phyloP scores from a whole-genome alignment of 2,113 vertebrate genomes.

The Oreocharis arfaki region DNA sequence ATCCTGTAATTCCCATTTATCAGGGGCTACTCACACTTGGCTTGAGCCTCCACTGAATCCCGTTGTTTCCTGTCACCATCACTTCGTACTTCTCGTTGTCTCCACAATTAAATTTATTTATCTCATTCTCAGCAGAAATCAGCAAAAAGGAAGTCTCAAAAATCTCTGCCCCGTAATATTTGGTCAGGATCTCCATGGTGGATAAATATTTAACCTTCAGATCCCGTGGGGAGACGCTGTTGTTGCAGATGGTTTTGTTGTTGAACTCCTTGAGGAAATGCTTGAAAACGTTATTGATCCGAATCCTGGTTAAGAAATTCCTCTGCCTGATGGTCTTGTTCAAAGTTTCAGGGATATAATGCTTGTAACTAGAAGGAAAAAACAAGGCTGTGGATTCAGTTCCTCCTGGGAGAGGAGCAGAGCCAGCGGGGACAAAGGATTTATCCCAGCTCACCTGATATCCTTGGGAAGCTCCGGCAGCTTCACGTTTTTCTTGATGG shows the following conservation, averaged over 20 bases:
- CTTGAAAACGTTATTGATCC: conserved; percentile 96
- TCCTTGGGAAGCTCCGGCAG: conserved; percentile 79
- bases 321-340: conserved; percentile 90
- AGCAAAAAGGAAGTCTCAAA: conserved; percentile 74
- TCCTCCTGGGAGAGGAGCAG: neutral
- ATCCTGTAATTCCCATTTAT: neutral
- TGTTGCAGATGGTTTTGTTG: conserved; percentile 87
- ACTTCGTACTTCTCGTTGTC: conserved; percentile 74
- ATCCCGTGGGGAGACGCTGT: conserved; percentile 87
- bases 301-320: conserved; percentile 89
- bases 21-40: conserved; percentile 67
- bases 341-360: conserved; percentile 89
- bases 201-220: conserved; percentile 96
- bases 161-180: conserved; percentile 83
- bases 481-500: conserved; percentile 73
- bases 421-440: neutral
- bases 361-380: conserved; percentile 82
- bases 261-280: conserved; percentile 97
- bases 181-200: conserved; percentile 90
- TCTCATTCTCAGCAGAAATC: conserved; percentile 84
- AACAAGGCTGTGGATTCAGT: neutral
- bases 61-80: conserved; percentile 84
- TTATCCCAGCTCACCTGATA: conserved; percentile 74
- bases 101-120: conserved; percentile 24
- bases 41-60: conserved; percentile 90